A percentile compares a stretch with the other conserved stretches of the same genome.
These are phyloP conservation scores for Athalia cordata DNA, from an alignment of 2,888 invertebrate species.

Conservation along the genomic window DNA sequence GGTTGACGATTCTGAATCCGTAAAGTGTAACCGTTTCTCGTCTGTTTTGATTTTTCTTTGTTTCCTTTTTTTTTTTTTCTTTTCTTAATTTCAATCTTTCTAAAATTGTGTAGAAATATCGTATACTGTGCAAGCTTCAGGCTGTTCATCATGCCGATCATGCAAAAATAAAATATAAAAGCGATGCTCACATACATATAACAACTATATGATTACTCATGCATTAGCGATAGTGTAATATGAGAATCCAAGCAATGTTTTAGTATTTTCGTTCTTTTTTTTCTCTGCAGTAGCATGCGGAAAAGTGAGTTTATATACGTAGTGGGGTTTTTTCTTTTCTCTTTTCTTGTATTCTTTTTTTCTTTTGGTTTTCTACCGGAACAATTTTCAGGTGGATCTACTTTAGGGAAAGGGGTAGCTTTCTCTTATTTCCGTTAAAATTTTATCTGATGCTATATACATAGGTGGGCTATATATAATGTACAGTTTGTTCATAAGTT, in stretches of 20 bases:
- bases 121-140: too few relatives aligned
- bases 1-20: background rate
- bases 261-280: background rate
- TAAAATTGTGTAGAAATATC: too few relatives aligned
- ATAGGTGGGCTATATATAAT: too few relatives aligned
- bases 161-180: too few relatives aligned
- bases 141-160: too few relatives aligned
- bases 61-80: background rate
- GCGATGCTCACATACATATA: too few relatives aligned
- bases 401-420: slow-evolving; percentile 63
- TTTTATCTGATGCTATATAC: too few relatives aligned
- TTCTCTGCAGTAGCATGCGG: slow-evolving; percentile 29
- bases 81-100: background rate
- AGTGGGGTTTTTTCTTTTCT: background rate
- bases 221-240: background rate
- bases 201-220: too few relatives aligned
- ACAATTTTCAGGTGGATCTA: slow-evolving; percentile 60
- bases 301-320: slow-evolving; percentile 28
- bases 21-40: background rate
- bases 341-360: background rate
- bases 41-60: background rate
- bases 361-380: slow-evolving; percentile 46
- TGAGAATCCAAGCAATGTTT: slow-evolving; percentile 24
- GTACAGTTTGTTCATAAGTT: too few relatives aligned
- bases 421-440: slow-evolving; percentile 37